A percentile compares a stretch with the other conserved stretches of the same genome.
These are phyloP conservation scores for Caracal caracal DNA, from an alignment of 2,113 vertebrate species.

Conservation along the genomic window DNA sequence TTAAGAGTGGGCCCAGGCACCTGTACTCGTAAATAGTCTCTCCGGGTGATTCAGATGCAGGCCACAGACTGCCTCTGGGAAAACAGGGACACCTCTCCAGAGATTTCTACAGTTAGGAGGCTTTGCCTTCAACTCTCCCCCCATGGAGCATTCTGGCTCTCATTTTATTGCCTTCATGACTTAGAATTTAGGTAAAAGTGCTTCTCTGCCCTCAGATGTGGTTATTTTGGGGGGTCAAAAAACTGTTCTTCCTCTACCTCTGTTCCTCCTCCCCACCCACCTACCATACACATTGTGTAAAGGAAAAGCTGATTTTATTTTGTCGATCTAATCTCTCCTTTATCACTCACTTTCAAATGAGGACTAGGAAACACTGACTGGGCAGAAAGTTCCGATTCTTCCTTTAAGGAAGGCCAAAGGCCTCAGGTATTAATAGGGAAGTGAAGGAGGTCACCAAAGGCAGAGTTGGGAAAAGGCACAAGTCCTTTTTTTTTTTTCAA, in stretches of 20 bases:
- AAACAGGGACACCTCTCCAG: not conserved
- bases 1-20: not conserved
- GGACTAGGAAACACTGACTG: not conserved
- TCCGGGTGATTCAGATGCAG: not conserved
- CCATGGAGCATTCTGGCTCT: not conserved
- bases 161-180: not conserved
- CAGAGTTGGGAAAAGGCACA: not conserved
- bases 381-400: not conserved
- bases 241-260: not conserved
- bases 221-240: not conserved
- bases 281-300: not conserved
- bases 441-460: not conserved
- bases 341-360: constrained; percentile 30
- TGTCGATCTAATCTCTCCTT: not conserved
- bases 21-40: not conserved
- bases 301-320: not conserved
- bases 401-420: not conserved
- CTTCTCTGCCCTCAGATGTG: not conserved
- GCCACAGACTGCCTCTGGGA: not conserved
- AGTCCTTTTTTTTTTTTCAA: not conserved
- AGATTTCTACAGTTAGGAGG: not conserved
- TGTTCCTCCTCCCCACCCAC: not conserved
- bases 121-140: not conserved
- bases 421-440: not conserved
- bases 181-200: not conserved